Conservation (phyloP, 92 coral and sea anemone genomes). For the Zoanthus sansibaricus region DNA sequence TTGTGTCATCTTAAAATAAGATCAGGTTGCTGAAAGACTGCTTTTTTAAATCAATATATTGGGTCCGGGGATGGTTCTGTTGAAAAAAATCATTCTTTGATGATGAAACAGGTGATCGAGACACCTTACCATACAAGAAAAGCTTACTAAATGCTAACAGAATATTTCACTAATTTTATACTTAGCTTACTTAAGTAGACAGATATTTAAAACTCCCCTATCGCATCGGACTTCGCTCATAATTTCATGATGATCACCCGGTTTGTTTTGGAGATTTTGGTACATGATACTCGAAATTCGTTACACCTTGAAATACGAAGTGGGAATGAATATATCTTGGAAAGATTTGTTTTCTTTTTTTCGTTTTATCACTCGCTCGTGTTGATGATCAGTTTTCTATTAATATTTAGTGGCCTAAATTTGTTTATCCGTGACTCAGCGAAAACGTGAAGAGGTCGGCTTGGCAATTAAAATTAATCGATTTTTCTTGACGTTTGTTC, state of each 20-base stretch:
- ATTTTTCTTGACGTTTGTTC: background rate
- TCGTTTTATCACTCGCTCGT: too few species aligned
- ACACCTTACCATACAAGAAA: too few species aligned
- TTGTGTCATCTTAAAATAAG: background rate
- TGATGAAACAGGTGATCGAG: conserved; percentile 18
- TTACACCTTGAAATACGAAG: too few species aligned
- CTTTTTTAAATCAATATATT: background rate
- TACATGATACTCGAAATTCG: too few species aligned
- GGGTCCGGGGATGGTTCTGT: background rate
- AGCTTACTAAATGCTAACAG: conserved; percentile 28
- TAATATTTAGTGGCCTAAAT: too few species aligned
- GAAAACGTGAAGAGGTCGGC: background rate
- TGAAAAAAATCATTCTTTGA: background rate
- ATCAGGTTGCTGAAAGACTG: background rate
- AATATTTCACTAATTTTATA: background rate
- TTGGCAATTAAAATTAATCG: background rate
- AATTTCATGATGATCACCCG: background rate
- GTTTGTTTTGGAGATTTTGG: too few species aligned
- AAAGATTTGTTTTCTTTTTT: too few species aligned
- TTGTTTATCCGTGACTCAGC: background rate
- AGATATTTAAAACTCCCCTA: background rate
- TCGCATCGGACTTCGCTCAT: background rate
- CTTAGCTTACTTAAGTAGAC: conserved; percentile 24
- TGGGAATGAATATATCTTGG: too few species aligned
- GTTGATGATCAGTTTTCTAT: too few species aligned